Percentiles rank a stretch among this genome's conserved stretches.
Evolutionary conservation across 2,113 vertebrate species (phyloP).

Genomic region (Dromas ardeola): DNA sequence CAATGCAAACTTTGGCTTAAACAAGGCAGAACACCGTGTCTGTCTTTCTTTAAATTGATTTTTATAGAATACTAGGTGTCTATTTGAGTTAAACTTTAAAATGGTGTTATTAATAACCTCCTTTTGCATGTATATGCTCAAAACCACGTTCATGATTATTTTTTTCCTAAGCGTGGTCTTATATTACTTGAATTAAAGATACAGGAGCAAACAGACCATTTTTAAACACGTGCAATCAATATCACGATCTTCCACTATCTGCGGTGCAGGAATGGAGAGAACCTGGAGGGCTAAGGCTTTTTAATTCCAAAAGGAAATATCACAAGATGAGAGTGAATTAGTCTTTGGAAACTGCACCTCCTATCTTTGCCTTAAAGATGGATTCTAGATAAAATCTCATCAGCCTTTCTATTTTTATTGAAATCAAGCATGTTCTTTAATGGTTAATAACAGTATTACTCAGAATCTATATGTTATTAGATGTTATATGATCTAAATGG

Average conservation of each 20-base stretch:
- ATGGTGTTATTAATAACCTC: not conserved
- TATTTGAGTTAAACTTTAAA: not conserved
- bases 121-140: not conserved
- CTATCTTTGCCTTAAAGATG: not conserved
- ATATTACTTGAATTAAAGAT: slow-evolving; percentile 4
- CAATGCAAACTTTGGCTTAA: slow-evolving; percentile 42
- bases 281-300: not conserved
- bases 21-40: not conserved
- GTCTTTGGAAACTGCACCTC: not conserved
- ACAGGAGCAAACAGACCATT: not conserved
- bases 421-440: not conserved
- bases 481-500: not conserved
- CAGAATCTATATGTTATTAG: not conserved
- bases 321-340: not conserved
- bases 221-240: slow-evolving; percentile 18
- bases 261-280: not conserved
- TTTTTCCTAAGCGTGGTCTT: fast-evolving
- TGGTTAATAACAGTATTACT: not conserved
- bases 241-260: not conserved
- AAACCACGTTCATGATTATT: not conserved
- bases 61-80: not conserved
- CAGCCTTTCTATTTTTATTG: not conserved
- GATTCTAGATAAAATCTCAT: not conserved
- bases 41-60: slow-evolving; percentile 38
- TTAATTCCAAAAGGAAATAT: slow-evolving; percentile 34